phyloP scores from a whole-genome alignment of 2,888 invertebrate genomes.

The Metallyticus violacea region DNA sequence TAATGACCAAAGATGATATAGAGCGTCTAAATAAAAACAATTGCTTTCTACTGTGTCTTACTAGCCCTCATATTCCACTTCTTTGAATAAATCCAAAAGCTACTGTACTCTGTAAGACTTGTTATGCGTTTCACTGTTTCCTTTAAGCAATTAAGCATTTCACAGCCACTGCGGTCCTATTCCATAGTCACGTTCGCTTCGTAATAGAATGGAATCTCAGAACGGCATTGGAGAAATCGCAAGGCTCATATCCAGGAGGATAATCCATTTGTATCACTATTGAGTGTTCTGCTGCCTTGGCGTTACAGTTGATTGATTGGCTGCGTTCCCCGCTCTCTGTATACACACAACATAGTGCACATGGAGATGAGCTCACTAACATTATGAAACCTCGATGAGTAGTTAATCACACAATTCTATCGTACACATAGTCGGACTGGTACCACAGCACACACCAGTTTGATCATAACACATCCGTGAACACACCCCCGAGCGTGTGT shows the following conservation, averaged over 20 bases:
- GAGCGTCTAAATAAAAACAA: too few relatives aligned
- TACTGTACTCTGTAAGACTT: too few relatives aligned
- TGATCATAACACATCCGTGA: constrained; percentile 9
- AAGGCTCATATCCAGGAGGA: background rate
- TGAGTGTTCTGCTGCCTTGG: background rate
- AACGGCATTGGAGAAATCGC: background rate
- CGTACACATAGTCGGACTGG: background rate
- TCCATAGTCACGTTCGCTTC: too few relatives aligned
- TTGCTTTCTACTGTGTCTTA: too few relatives aligned
- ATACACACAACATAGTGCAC: background rate
- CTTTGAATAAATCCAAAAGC: too few relatives aligned
- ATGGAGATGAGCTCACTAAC: background rate
- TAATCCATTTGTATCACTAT: background rate
- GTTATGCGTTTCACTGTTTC: too few relatives aligned
- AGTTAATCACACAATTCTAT: constrained; percentile 23
- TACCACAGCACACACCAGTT: background rate
- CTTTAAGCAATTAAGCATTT: too few relatives aligned
- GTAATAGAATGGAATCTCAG: background rate
- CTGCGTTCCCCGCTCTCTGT: background rate
- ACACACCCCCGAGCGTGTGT: background rate
- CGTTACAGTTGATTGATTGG: background rate
- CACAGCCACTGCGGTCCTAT: too few relatives aligned
- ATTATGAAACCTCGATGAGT: constrained; percentile 16
- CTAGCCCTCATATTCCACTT: too few relatives aligned
- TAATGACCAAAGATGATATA: too few relatives aligned